Evolutionary conservation across 2,888 invertebrate species (phyloP), one percentile per base, ranked within the genome.

Genomic region (Anticlea derivata): DNA sequence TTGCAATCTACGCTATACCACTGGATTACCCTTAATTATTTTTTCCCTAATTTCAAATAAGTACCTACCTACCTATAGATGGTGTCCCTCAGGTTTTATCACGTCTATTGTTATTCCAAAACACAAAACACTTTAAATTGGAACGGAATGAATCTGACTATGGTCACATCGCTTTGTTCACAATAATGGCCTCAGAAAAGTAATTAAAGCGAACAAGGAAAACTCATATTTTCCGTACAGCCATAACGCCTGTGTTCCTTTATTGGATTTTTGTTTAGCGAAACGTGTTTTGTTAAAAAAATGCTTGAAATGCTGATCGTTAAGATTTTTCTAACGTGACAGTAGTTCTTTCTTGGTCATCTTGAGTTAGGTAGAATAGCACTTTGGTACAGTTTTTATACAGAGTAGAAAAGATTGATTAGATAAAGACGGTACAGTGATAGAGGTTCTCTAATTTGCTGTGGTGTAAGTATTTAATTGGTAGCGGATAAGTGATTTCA

Each of bases 81-180:
- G n/a, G n/a, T n/a, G n/a, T n/a, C n/a, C n/a, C 17, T 17, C 2
- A 17, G 17, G 17, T 17, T 17, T 17, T 17, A 17, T 17, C 2
- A 6, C 23, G 30, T 44, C 33, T 11, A 34, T 29, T 39, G 27
- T 45, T 26, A 24, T 39, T 37, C 26, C 22, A 27, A 38, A 30
- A 31, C 12, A 22, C 33, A 40, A 46, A 52, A 31, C 52, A 38
- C 22, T 23, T 40, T 29, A 6, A 29, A 22, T 38, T 34, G 34
- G 13, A 50, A 17, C 7, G 35, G 63, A 67, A 65, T 58, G 60
- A 60, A 60, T n/a, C n/a, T 64, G 56, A 58, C 61, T 59, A 55
- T 62, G 66, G 62, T 65, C 65, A 63, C 67, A 61, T 65, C 58
- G 69, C 59, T 65, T 53, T 44, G 53, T 48, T 48, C 39, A 47